These are phyloP conservation scores for Rhyacophila brunnea DNA, from an alignment of 1,140 invertebrate genomes.

Conservation along the genomic window DNA sequence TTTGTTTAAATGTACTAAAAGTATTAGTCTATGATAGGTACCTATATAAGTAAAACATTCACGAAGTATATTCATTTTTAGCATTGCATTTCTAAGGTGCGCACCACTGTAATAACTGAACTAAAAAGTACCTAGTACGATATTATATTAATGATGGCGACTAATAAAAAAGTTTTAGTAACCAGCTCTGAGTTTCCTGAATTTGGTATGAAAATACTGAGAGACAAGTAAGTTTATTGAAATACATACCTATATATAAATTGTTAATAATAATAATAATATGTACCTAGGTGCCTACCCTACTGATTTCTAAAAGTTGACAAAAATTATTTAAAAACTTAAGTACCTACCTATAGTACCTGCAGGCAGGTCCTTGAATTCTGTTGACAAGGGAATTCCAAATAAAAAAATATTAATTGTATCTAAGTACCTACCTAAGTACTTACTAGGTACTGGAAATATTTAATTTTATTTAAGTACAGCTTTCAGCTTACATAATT, in stretches of 20 bases:
- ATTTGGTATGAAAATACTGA: constrained; percentile 42
- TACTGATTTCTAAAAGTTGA: constrained; percentile 1
- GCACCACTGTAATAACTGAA: no score
- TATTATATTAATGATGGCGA: constrained; percentile 5
- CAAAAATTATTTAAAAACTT: constrained; percentile 1
- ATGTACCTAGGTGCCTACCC: neutral
- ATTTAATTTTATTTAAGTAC: no score
- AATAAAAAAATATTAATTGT: constrained; percentile 1
- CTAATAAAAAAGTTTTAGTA: constrained; percentile 44
- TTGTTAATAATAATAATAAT: neutral
- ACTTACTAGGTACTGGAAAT: no score
- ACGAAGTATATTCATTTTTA: no score
- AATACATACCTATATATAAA: neutral
- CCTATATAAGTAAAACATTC: no score
- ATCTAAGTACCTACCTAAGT: no score
- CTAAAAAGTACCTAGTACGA: no score
- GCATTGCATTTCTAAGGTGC: no score
- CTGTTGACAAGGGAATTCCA: neutral
- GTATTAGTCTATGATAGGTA: no score
- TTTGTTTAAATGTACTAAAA: no score
- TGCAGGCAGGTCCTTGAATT: neutral
- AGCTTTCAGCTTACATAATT: no score
- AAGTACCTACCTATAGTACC: neutral
- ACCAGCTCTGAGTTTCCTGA: constrained; percentile 50
- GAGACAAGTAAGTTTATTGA: constrained; percentile 44